Evolutionary conservation across 2,797 vertebrate species (phyloP), one percentile per base, ranked within the genome.

Genomic region (Knipowitschia caucasica): DNA sequence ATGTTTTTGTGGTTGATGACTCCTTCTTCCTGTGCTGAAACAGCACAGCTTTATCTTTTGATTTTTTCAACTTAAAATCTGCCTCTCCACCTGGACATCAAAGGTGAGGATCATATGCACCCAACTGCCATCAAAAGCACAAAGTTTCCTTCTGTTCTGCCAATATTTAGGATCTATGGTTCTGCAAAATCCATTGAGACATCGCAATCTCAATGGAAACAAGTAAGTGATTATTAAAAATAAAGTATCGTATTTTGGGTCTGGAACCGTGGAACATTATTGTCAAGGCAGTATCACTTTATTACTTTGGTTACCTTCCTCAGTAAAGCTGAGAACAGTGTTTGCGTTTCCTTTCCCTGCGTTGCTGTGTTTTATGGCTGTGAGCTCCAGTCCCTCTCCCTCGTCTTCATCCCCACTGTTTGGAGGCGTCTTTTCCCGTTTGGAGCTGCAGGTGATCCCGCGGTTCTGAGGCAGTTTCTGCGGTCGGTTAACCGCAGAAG

Each of bases 1-100:
- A 44, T 14, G 49, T 64, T 36, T 69, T 71, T 36, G 67, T 58
- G 20, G 64, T 49, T 0, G 46, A 60, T 9, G 18, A 50, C 35
- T 88, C 76, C 52, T 89, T 94, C 70, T 77, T 93, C 24, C 73
- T 86, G 26, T 82, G 74, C 64, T 89, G 88, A 56, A 95, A 95
- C n/a, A 91, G 64, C 49, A 95, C 88, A 9, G 90, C 79, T 44
- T 83, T 95, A 29, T 91, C 86, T 42, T 75, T 74, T 0, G 89
- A 77, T 29, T 89, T 93, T 68, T 87, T 95, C 40, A 95, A 53
- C 69, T 88, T 88, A 75, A 95, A 95, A 15, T 73, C 71, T 23
- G 83, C 73, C 24, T 83, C 90, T 30, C 71, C 78, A 35, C 47
- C 88, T 89, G 2, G 56, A 49, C 44, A 53, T 0, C 10, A 21